phyloP scores from a whole-genome alignment of 1,140 invertebrate genomes.

The Carposina sasakii region DNA sequence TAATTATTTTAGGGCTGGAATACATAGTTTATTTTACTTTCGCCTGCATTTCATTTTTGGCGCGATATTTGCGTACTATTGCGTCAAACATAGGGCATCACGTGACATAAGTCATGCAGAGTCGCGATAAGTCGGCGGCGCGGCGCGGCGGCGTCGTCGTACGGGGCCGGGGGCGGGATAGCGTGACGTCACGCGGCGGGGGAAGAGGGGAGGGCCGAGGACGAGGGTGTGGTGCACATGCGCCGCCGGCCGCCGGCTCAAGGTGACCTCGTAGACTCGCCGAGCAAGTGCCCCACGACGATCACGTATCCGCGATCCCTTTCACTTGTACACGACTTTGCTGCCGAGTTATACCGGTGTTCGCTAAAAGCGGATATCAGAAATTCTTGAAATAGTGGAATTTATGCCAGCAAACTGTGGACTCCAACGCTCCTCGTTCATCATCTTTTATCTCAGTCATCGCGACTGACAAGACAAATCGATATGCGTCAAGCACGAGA shows the following conservation, averaged over 20 bases:
- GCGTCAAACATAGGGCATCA: conserved; percentile 55
- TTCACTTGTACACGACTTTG: conserved; percentile 54
- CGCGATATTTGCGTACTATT: not conserved
- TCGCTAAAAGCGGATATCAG: conserved; percentile 47
- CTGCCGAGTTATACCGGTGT: conserved; percentile 45
- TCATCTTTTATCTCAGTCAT: conserved; percentile 63
- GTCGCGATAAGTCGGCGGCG: conserved; percentile 20
- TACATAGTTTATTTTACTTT: conserved; percentile 1
- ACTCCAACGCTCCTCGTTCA: conserved; percentile 64
- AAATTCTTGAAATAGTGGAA: conserved; percentile 45
- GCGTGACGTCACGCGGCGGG: conserved; percentile 1
- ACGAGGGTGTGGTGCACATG: conserved; percentile 68
- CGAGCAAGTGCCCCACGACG: conserved; percentile 43
- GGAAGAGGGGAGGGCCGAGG: conserved; percentile 27
- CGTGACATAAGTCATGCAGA: conserved; percentile 42
- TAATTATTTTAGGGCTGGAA: too few relatives aligned
- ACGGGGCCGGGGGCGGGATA: conserved; percentile 16
- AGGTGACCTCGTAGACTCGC: conserved; percentile 61
- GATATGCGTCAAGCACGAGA: conserved; percentile 68
- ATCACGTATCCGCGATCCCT: conserved; percentile 48
- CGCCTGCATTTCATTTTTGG: not conserved
- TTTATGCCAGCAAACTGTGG: conserved; percentile 67
- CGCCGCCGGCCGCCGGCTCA: conserved; percentile 51
- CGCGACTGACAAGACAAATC: conserved; percentile 63
- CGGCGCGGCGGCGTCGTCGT: conserved; percentile 51